A percentile compares a stretch with the other conserved stretches of the same genome.
These are phyloP conservation scores for Lasioglossum calceatum DNA, from an alignment of 2,888 invertebrate genomes.

Conservation along the genomic window DNA sequence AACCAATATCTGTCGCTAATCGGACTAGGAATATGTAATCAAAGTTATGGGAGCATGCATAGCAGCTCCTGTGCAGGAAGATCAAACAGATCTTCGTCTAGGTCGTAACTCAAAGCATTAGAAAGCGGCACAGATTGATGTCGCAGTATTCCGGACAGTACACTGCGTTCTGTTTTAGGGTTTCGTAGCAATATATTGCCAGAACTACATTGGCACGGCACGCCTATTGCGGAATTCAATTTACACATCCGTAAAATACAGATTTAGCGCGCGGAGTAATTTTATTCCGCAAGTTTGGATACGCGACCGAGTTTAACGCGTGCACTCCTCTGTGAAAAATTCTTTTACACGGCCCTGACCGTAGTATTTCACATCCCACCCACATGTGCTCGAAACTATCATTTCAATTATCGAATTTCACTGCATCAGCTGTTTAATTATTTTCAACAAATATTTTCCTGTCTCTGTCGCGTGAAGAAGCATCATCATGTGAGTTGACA, in stretches of 20 bases:
- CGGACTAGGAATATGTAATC: not conserved
- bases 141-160: not conserved
- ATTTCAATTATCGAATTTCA: not conserved
- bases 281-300: not conserved
- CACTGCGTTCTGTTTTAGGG: not conserved
- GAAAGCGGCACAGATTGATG: slow-evolving; percentile 1
- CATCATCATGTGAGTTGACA: too few species aligned
- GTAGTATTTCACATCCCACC: not conserved
- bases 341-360: not conserved
- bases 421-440: too few species aligned
- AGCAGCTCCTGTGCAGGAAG: not conserved
- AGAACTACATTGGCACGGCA: not conserved
- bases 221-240: slow-evolving; percentile 6
- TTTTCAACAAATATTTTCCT: too few species aligned
- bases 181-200: not conserved
- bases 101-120: not conserved
- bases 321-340: not conserved
- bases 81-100: slow-evolving; percentile 3
- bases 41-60: not conserved
- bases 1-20: not conserved
- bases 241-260: not conserved
- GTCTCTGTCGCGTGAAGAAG: too few species aligned
- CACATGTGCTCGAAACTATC: not conserved
- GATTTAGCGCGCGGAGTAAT: not conserved
- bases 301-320: not conserved